phyloP scores from a whole-genome alignment of 2,113 vertebrate species.

The Chitala chitala region DNA sequence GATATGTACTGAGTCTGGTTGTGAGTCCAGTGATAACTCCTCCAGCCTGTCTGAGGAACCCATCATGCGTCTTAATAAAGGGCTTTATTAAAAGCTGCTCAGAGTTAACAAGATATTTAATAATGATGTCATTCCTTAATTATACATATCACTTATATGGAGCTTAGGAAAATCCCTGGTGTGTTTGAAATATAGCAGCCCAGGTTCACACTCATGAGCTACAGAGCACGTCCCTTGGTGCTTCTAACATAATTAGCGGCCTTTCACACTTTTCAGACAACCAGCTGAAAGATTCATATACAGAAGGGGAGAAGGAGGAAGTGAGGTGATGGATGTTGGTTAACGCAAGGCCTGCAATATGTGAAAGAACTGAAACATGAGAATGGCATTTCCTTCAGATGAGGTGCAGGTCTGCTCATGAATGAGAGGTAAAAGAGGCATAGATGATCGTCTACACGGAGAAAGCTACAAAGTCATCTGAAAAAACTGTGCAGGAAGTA shows the following conservation, averaged over 20 bases:
- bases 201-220: conserved; percentile 1
- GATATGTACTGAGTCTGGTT: too few species aligned
- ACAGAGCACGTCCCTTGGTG: background rate
- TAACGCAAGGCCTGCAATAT: background rate
- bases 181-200: background rate
- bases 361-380: background rate
- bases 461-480: background rate
- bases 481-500: background rate
- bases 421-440: background rate
- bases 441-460: background rate
- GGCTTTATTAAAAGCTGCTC: too few species aligned
- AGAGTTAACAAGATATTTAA: too few species aligned
- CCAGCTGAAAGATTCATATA: background rate
- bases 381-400: background rate
- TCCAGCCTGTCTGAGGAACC: too few species aligned
- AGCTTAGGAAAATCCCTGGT: background rate
- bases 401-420: too few species aligned
- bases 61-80: too few species aligned
- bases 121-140: background rate
- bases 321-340: background rate
- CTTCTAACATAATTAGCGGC: conserved; percentile 8
- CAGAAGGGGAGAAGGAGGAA: background rate
- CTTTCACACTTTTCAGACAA: conserved; percentile 13
- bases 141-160: conserved; percentile 7
- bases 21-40: too few species aligned